Base-by-base conservation (phyloP, 2,888 invertebrate genomes). In the Melipona bicolor region DNA sequence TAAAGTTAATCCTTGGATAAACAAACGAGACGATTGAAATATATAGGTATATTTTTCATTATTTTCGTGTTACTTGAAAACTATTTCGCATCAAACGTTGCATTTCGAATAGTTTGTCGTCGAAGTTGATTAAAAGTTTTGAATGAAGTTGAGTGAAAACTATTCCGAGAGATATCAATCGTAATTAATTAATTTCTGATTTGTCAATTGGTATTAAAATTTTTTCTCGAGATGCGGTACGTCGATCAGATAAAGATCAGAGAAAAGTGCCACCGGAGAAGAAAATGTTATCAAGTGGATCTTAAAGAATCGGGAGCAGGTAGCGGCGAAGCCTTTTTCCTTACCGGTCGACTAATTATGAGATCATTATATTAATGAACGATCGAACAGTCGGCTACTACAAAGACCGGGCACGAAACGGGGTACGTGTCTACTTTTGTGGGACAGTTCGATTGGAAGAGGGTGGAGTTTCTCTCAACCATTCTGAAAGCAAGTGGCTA, bases 331-430 rank as follows among this genome's bases (percentile, higher is more conserved):
- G 78, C 77, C 74, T 82, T 81, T 75, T 81, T 61, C 32, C 71
- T 43, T 70, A 77, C 70, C 68, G 52, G 68, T 75, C 84, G 76
- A 79, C 82, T 90, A 90, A 90, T 90, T 90, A 90, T 80, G 71
- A 87, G 90, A 87, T 90, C 90, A 90, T 90, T 89, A 87, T 87
- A 88, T 90, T 90, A 90, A 90, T 89, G 89, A 87, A 82, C 78
- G 82, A 84, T 89, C 79, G 69, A 64, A 71, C 17, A 61, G 84
- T 85, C 89, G 90, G 89, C 87, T 85, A 83, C 85, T 64, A 90
- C 88, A 89, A 88, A 88, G 88, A 64, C 73, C 50, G 32, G 54
- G 19, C 79, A 71, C 71, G 68, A 81, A 61, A 50, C 13, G 75
- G 79, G 79, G 80, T 61, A 4, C 43, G 43, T 85, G 68, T 79